A percentile compares a stretch with the other conserved stretches of the same genome.
phyloP scores from a whole-genome alignment of 2,113 vertebrate genomes.

The Camelus dromedarius region DNA sequence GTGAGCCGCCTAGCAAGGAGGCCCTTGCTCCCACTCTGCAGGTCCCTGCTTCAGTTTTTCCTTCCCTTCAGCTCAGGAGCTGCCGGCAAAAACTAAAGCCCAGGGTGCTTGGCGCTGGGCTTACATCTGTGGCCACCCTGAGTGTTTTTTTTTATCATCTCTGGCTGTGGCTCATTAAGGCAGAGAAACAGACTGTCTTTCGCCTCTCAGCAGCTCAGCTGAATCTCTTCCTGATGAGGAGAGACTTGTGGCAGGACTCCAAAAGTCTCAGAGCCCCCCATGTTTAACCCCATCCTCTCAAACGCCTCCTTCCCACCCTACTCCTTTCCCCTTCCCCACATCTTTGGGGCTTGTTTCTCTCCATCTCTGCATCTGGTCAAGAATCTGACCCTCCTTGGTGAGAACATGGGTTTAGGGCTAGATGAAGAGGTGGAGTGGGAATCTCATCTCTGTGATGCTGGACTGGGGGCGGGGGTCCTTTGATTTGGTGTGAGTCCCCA shows the following conservation, averaged over 20 bases:
- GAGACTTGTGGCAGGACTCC: conserved; percentile 39
- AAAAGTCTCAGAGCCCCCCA: not conserved
- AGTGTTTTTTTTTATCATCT: not conserved
- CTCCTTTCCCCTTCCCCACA: not conserved
- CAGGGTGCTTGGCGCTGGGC: not conserved
- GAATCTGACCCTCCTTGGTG: not conserved
- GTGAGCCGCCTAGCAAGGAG: not conserved
- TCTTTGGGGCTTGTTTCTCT: not conserved
- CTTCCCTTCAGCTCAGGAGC: not conserved
- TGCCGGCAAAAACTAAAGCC: not conserved
- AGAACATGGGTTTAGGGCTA: not conserved
- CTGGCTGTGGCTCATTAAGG: conserved; percentile 40
- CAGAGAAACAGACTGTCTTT: conserved; percentile 64
- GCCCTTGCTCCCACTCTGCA: not conserved
- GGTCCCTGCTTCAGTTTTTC: not conserved
- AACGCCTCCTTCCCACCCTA: not conserved
- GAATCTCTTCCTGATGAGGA: conserved; percentile 63
- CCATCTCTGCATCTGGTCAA: conserved; percentile 13
- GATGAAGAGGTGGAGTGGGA: not conserved
- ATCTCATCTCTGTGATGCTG: not conserved
- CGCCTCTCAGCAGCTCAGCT: conserved; percentile 43
- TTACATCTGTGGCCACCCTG: not conserved
- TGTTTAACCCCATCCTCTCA: not conserved
- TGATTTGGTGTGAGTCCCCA: conserved; percentile 53
- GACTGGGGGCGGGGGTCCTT: not conserved